Conservation (phyloP, 1,140 invertebrate species). For the Melitaea cinxia region DNA sequence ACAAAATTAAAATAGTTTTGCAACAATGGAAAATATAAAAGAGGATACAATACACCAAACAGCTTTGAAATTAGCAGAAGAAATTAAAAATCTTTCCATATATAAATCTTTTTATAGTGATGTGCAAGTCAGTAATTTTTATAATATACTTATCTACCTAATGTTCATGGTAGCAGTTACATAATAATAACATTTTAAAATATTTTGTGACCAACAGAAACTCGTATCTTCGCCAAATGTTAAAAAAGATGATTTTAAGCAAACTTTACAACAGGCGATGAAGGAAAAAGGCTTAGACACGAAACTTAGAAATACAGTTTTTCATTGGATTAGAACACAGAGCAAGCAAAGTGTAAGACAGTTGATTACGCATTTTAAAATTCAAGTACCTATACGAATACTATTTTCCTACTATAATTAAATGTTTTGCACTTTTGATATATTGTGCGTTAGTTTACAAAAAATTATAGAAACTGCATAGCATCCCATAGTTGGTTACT, state of each 20-base stretch:
- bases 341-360: constrained; percentile 76
- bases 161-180: not conserved
- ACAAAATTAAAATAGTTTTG: constrained; percentile 27
- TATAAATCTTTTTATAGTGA: constrained; percentile 84
- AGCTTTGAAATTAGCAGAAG: constrained; percentile 82
- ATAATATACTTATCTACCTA: too few species aligned
- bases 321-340: constrained; percentile 88
- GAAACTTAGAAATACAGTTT: constrained; percentile 91
- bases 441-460: too few species aligned
- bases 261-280: constrained; percentile 87
- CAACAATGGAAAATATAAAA: constrained; percentile 79
- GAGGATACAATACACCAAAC: constrained; percentile 83
- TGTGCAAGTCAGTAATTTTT: constrained; percentile 66
- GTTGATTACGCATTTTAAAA: too few species aligned
- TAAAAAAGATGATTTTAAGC: constrained; percentile 89
- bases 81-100: constrained; percentile 82
- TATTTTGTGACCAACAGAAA: constrained; percentile 80
- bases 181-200: constrained; percentile 17
- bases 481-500: too few species aligned
- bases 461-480: too few species aligned
- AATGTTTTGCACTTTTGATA: not conserved
- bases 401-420: too few species aligned
- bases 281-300: constrained; percentile 89
- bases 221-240: constrained; percentile 88
- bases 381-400: too few species aligned